Evolutionary conservation across 2,113 vertebrate genomes (phyloP).

Genomic region (Barnardius zonarius): DNA sequence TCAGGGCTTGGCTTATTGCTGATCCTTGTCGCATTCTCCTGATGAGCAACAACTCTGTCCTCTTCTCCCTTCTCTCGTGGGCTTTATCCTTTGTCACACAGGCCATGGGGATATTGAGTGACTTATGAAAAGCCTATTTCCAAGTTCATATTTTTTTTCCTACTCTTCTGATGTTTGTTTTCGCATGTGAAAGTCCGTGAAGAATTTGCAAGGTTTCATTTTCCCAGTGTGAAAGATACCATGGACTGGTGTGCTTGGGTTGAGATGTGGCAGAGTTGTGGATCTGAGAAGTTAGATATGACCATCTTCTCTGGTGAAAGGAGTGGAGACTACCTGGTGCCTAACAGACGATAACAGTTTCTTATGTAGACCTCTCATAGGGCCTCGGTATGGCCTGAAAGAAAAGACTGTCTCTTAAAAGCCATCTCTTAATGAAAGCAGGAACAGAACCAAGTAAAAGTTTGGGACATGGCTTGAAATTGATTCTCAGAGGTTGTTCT

Average conservation of each 20-base stretch:
- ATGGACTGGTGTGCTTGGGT: background rate
- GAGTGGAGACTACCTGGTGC: background rate
- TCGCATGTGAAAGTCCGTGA: background rate
- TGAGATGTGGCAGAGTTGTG: accelerated
- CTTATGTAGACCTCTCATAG: background rate
- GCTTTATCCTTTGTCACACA: background rate
- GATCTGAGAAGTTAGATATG: background rate
- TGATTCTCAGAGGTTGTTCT: background rate
- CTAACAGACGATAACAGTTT: background rate
- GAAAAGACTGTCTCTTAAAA: background rate
- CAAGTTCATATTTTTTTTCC: background rate
- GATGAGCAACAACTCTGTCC: background rate
- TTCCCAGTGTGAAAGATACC: background rate
- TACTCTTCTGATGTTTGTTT: background rate
- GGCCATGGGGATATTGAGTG: background rate
- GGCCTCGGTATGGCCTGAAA: background rate
- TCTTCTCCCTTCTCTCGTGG: background rate
- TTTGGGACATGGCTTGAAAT: background rate
- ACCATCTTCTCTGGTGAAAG: background rate
- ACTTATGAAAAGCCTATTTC: background rate
- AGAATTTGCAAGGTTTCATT: background rate
- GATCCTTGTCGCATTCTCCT: background rate
- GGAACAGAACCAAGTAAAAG: background rate
- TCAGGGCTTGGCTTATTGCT: background rate
- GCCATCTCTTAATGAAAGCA: background rate